A percentile compares a stretch with the other conserved stretches of the same genome.
Evolutionary conservation across 2,797 vertebrate species (phyloP).

Genomic region (Sebastes alutus): DNA sequence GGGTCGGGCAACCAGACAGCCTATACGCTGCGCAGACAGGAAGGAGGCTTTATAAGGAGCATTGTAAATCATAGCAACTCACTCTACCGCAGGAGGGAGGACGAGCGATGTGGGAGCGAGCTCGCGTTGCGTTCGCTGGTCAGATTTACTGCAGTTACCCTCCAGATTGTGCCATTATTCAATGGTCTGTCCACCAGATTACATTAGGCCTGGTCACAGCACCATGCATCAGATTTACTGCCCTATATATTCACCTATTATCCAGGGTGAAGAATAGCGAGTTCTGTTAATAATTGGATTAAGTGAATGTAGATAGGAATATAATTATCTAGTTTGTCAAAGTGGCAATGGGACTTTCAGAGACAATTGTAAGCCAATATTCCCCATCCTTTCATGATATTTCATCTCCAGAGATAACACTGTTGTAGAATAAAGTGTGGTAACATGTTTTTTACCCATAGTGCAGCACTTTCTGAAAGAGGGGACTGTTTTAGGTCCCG

Average conservation of each 20-base stretch:
- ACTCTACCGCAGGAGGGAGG: constrained; percentile 48
- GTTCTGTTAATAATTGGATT: constrained; percentile 55
- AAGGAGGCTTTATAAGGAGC: constrained; percentile 56
- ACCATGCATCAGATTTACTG: constrained; percentile 70
- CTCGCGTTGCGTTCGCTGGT: constrained; percentile 41
- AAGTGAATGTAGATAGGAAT: constrained; percentile 41
- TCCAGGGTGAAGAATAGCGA: constrained; percentile 51
- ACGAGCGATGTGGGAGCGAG: constrained; percentile 29
- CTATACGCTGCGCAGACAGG: constrained; percentile 46
- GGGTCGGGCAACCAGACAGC: constrained; percentile 29
- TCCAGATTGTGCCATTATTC: constrained; percentile 76
- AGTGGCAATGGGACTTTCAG: constrained; percentile 29
- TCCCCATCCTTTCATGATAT: constrained; percentile 4
- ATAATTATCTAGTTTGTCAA: constrained; percentile 44
- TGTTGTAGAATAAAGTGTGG: neutral
- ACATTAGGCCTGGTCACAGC: constrained; percentile 68
- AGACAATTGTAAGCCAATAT: constrained; percentile 21
- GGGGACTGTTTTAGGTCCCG: constrained; percentile 8
- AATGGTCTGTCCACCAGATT: constrained; percentile 67
- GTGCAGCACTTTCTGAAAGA: constrained; percentile 10
- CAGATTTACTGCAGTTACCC: constrained; percentile 56
- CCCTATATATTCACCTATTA: constrained; percentile 54
- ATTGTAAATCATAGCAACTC: constrained; percentile 64
- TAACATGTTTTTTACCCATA: neutral
- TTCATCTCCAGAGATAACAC: neutral